Base-by-base conservation (phyloP, 2,113 vertebrate species). In the Periophthalmodon schlosseri region DNA sequence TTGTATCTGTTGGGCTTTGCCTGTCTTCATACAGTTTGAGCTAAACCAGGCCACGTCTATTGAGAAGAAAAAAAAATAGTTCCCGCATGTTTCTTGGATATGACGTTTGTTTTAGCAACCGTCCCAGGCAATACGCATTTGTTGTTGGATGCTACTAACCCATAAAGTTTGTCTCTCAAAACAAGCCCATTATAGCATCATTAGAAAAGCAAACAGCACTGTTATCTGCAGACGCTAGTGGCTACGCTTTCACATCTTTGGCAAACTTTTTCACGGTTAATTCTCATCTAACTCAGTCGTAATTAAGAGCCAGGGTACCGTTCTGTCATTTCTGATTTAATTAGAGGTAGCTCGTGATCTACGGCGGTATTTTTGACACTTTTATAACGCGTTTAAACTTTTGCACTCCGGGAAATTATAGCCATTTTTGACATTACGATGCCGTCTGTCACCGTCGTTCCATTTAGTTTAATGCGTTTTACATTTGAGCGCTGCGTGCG, bases 61-160 rank as follows among this genome's bases (percentile, higher is more conserved):
- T 12, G 11, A 70, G 46, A 73, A 57, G 39, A 68, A 49, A 23
- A 34, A 13, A 69, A 58, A 75, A 20, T 75, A 72, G 56, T 58
- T 13, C 3, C 12, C 65, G 78, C 69, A 68, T 69, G 71, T 72
- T 78, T 80, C 58, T 57, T 74, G 60, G 75, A 82, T 87, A 61
- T 77, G 3, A 49, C 66, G 63, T 91, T 87, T 90, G 86, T 78
- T 88, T 85, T 89, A 91, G 82, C 82, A 89, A 88, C 86, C 69
- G 67, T 72, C 54, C 34, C 74, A 69, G 70, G 73, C 73, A 24
- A 70, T 67, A 87, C 82, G 78, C 81, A 82, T 68, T 81, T 83
- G 66, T 80, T 83, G 65, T 80, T 86, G 72, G 61, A 79, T 80
- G 80, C 76, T 77, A 78, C 83, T 71, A 71, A 75, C 76, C 77